These are phyloP conservation scores for Porites australiensis DNA, from an alignment of 64 coral and sea anemone genomes.

Conservation along the genomic window DNA sequence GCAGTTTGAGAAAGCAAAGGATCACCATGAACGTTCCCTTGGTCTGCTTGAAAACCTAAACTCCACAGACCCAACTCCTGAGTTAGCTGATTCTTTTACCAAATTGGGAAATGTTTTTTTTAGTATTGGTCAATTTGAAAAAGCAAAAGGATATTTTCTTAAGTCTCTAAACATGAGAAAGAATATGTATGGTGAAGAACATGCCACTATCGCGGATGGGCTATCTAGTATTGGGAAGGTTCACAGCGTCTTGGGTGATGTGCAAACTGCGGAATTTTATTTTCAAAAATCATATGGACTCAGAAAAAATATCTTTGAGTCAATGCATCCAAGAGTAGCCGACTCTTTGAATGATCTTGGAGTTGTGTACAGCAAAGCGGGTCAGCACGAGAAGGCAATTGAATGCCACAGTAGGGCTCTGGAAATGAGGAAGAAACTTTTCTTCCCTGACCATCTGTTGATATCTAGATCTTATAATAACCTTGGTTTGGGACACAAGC, in stretches of 20 bases:
- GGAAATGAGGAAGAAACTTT: constrained; percentile 19
- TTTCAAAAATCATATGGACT: background rate
- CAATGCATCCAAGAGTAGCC: background rate
- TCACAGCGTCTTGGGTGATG: background rate
- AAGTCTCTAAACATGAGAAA: constrained; percentile 1
- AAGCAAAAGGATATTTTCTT: background rate
- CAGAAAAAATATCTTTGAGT: background rate
- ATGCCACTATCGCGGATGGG: background rate
- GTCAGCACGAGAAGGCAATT: background rate
- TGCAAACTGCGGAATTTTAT: background rate
- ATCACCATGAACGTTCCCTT: background rate
- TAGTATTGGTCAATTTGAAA: background rate
- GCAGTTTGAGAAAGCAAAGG: background rate
- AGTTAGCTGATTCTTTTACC: background rate
- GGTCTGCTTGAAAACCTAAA: background rate
- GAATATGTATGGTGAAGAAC: background rate
- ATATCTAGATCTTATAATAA: constrained; percentile 16
- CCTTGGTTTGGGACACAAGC: background rate
- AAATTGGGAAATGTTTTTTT: constrained; percentile 12
- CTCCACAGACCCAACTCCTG: background rate
- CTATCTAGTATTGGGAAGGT: background rate
- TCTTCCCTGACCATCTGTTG: background rate
- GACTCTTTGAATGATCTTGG: constrained; percentile 1
- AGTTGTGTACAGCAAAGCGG: background rate
- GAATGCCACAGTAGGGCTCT: background rate